Conservation (phyloP, 2,888 invertebrate species). For the Cheilosia vulpina region DNA sequence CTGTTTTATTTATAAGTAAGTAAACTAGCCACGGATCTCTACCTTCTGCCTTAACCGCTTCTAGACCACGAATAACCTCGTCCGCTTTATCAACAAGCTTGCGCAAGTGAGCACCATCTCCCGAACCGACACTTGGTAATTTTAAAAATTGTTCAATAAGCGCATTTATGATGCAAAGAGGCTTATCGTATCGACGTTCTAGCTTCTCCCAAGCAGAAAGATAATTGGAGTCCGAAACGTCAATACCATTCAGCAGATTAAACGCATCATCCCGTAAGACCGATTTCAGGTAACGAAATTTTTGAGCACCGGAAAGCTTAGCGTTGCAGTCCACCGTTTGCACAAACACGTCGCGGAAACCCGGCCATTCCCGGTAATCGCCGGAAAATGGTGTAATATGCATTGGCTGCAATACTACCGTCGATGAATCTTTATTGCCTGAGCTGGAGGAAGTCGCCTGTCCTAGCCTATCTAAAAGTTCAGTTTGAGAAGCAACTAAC, state of each 20-base stretch:
- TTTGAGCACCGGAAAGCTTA: slow-evolving; percentile 17
- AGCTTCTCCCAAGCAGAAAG: slow-evolving; percentile 9
- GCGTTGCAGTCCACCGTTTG: slow-evolving; percentile 22
- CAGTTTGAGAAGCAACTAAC: too few relatives aligned
- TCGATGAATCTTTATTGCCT: too few relatives aligned
- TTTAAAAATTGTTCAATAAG: slow-evolving; percentile 11
- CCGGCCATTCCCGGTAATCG: too few relatives aligned
- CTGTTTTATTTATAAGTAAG: slow-evolving; percentile 20
- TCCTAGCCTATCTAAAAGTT: too few relatives aligned
- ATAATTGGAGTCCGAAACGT: slow-evolving; percentile 12
- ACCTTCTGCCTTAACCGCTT: slow-evolving; percentile 5
- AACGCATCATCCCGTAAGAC: slow-evolving; percentile 1
- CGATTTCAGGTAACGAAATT: slow-evolving; percentile 15
- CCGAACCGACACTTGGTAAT: not conserved
- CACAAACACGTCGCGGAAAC: not conserved
- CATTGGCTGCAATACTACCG: too few relatives aligned
- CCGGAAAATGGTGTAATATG: too few relatives aligned
- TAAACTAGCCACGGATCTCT: slow-evolving; percentile 30
- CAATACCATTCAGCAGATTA: not conserved
- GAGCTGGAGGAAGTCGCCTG: too few relatives aligned
- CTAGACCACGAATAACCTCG: slow-evolving; percentile 24
- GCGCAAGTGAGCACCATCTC: slow-evolving; percentile 9
- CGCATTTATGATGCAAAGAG: slow-evolving; percentile 16
- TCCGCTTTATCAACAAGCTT: slow-evolving; percentile 2
- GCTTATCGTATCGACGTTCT: slow-evolving; percentile 16